Evolutionary conservation across 2,888 invertebrate species (phyloP).

Genomic region (Neria commutata): DNA sequence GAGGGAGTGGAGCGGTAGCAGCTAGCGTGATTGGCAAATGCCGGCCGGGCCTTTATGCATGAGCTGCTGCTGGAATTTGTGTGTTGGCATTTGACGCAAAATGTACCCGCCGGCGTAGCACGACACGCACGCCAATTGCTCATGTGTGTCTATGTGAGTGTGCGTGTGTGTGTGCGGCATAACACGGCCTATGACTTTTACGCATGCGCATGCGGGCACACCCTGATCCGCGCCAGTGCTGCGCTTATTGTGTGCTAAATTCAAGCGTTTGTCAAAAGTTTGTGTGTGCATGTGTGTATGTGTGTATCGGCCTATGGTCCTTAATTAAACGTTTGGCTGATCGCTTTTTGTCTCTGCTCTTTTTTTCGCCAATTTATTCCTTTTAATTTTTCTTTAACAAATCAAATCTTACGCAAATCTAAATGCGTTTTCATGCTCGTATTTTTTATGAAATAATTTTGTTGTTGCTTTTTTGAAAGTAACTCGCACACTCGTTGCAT

Average conservation of each 20-base stretch:
- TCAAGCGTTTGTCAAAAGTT: background rate
- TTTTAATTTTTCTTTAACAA: constrained; percentile 13
- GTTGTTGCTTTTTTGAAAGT: background rate
- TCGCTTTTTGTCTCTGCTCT: background rate
- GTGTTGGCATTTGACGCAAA: background rate
- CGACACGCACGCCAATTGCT: background rate
- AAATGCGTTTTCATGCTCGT: background rate
- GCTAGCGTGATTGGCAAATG: no score
- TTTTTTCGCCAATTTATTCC: constrained; percentile 4
- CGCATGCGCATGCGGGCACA: constrained; percentile 32
- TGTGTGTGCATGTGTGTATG: background rate
- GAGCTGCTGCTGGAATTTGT: background rate
- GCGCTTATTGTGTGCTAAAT: background rate
- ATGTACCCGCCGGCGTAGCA: background rate
- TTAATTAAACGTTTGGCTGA: background rate
- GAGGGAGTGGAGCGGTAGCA: no score
- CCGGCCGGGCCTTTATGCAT: no score
- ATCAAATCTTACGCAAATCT: background rate
- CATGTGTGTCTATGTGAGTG: no score
- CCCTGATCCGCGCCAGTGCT: constrained; percentile 32
- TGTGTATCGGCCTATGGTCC: no score
- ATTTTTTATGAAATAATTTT: background rate
- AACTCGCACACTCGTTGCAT: background rate
- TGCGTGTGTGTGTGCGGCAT: no score
- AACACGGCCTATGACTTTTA: background rate